These are phyloP conservation scores for Mastacembelus armatus DNA, from an alignment of 2,797 vertebrate species.

Conservation along the genomic window DNA sequence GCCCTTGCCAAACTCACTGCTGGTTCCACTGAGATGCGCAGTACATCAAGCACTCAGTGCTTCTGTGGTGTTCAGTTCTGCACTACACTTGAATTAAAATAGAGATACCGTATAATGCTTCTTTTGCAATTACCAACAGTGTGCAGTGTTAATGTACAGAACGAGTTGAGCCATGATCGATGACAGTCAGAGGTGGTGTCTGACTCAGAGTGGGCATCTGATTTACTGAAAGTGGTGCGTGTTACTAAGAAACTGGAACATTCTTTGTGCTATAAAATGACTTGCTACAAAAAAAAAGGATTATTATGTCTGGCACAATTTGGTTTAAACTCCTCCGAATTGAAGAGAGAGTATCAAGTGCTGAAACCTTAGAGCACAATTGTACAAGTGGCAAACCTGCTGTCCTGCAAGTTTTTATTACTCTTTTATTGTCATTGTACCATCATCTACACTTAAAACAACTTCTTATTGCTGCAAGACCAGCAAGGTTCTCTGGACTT, in stretches of 20 bases:
- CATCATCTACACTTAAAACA: constrained; percentile 2
- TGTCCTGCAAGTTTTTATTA: background rate
- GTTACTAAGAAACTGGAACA: constrained; percentile 9
- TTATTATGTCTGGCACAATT: constrained; percentile 12
- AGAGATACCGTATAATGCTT: constrained; percentile 11
- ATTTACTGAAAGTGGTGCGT: constrained; percentile 26
- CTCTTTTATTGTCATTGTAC: background rate
- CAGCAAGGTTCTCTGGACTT: background rate
- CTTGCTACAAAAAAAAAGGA: background rate
- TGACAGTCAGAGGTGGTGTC: constrained; percentile 21
- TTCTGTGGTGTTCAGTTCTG: background rate
- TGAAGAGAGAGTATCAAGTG: background rate
- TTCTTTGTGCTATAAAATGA: constrained; percentile 26
- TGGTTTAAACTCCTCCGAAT: no score
- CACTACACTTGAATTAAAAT: constrained; percentile 23
- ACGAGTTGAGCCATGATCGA: background rate
- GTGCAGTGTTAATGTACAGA: constrained; percentile 12
- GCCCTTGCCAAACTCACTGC: no score
- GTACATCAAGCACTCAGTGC: background rate
- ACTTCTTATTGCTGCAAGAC: background rate
- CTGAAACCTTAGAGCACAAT: background rate
- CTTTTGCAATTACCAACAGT: background rate
- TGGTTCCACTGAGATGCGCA: background rate
- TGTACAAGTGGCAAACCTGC: background rate
- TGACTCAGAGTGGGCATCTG: constrained; percentile 16